A percentile compares a stretch with the other conserved stretches of the same genome.
phyloP scores from a whole-genome alignment of 2,113 vertebrate genomes.

The Elaphurus davidianus region DNA sequence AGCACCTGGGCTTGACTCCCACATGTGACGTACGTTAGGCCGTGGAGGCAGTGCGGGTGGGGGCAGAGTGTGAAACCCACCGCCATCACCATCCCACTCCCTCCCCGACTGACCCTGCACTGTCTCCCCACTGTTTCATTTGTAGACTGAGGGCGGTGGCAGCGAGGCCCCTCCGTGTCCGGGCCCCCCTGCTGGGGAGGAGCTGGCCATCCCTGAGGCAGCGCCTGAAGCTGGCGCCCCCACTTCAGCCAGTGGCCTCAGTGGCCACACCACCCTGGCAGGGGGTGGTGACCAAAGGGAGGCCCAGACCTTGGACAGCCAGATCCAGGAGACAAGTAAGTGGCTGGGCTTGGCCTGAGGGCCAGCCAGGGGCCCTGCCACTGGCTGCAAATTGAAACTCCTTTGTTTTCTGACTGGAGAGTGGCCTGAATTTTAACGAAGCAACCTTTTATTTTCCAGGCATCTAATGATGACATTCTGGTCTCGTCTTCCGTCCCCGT shows the following conservation, averaged over 20 bases:
- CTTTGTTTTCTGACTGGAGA: constrained; percentile 50
- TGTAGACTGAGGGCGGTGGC: constrained; percentile 89
- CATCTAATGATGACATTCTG: constrained; percentile 95
- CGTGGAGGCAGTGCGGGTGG: accelerated
- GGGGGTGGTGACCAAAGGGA: constrained; percentile 86
- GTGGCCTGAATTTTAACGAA: constrained; percentile 72
- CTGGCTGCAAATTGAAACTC: constrained; percentile 58
- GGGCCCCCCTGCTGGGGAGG: constrained; percentile 81
- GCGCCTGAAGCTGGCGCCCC: constrained; percentile 74
- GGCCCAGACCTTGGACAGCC: constrained; percentile 89
- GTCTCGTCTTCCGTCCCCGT: constrained; percentile 87
- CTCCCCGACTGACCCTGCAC: constrained; percentile 73
- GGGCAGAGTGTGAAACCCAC: background rate
- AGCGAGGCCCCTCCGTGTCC: constrained; percentile 82
- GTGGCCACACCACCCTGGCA: constrained; percentile 81
- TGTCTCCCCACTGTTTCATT: constrained; percentile 83
- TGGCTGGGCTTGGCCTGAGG: constrained; percentile 69
- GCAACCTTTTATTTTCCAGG: constrained; percentile 96
- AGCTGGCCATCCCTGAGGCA: constrained; percentile 59
- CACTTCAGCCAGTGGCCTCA: constrained; percentile 87
- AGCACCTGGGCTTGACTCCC: background rate
- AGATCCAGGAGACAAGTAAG: constrained; percentile 98
- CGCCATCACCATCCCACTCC: constrained; percentile 68
- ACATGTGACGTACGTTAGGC: accelerated
- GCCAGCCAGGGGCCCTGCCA: constrained; percentile 66